Evolutionary conservation across 2,113 vertebrate genomes (phyloP).

Genomic region (Myocastor coypus): DNA sequence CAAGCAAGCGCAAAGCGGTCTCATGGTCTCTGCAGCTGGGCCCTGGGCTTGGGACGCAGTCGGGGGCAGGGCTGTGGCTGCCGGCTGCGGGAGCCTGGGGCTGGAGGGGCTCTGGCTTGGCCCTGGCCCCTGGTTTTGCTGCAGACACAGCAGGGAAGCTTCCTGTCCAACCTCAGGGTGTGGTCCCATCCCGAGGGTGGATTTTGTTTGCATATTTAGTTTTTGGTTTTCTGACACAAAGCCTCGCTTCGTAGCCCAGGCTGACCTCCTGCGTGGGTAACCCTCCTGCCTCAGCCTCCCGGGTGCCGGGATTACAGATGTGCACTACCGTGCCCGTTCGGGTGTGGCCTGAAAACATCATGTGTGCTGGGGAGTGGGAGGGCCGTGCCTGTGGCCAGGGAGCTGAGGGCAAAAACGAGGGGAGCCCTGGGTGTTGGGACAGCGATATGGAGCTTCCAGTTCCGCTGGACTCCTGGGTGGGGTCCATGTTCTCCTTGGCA

Average conservation of each 20-base stretch:
- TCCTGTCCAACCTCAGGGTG: neutral
- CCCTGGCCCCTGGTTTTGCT: neutral
- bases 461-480: neutral
- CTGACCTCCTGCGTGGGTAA: neutral
- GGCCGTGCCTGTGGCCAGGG: neutral
- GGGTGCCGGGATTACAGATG: neutral
- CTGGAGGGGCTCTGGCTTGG: fast-evolving
- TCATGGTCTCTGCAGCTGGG: fast-evolving
- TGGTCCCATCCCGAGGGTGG: neutral
- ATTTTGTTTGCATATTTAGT: neutral
- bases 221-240: neutral
- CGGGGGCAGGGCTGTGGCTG: neutral
- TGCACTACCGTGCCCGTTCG: neutral
- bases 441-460: neutral
- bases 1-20: fast-evolving
- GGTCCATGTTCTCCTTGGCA: neutral
- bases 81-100: neutral
- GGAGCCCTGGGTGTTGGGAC: neutral
- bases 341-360: neutral
- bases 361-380: neutral
- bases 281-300: neutral
- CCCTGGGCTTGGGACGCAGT: fast-evolving
- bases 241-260: neutral
- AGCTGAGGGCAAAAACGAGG: neutral
- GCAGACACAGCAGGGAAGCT: neutral